Base-by-base conservation (phyloP, 2,888 invertebrate genomes). In the Cheilosia vulpina region DNA sequence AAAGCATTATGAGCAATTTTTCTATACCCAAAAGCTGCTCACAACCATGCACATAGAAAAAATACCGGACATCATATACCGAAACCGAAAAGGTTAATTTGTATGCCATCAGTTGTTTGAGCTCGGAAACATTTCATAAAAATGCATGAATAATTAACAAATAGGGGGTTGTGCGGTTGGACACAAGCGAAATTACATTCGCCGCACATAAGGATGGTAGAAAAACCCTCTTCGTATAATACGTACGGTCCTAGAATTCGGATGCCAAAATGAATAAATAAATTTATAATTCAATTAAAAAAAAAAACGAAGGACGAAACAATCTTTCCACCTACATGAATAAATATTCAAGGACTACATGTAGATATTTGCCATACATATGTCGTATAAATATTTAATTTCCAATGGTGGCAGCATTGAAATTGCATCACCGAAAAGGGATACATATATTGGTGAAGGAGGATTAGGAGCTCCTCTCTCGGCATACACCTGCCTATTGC, bases 131-230 rank as follows among this genome's bases (percentile, higher is more conserved):
- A 80, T 84, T 84, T 84, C 80, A 85, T 85, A 85, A 76, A 85
- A 85, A 85, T 76, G 76, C 85, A 85, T 85, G 85, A 85, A 85
- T 85, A 85, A 85, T 85, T 85, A 81, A 85, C 76, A 76, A 76
- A 85, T 72, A 68, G 80, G 76, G 71, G 71, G 76, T 72, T 72
- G 60, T 85, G 72, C 69, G 85, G 81, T 81, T 76, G 62, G 76
- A 65, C 76, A 68, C 66, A 76, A 80, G 80, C 71, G 55, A 76
- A 62, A 76, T 76, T 71, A 80, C 80, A 75, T 79, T 15, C 38
- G 13, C 53, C 68, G 53, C 31, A 38, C 11, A 58, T 41, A 15
- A 34, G 69, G 11, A 45, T 11, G 15, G 27, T 6, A 34, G n/a
- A 21, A 52, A 52, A 9, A 7, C 41, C 31, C 55, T 41, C 38